Evolutionary conservation across 1,140 invertebrate species (phyloP).

Genomic region (Drosophila pandora): DNA sequence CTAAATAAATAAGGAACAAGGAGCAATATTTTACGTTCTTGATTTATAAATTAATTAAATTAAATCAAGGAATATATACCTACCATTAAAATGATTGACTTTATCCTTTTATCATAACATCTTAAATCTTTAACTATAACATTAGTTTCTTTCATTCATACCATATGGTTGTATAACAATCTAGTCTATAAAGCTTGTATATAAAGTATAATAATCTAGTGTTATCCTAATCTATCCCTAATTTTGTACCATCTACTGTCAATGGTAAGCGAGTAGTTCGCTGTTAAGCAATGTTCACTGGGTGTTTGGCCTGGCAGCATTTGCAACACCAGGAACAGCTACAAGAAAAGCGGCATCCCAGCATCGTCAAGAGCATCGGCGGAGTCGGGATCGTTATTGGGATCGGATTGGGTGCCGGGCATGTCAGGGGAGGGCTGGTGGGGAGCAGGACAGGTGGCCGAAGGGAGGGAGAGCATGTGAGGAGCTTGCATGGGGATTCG

Average conservation of each 20-base stretch:
- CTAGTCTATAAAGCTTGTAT: background rate
- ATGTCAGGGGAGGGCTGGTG: background rate
- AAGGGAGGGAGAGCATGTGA: background rate
- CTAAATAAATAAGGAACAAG: background rate
- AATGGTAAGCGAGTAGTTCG: slow-evolving; percentile 44
- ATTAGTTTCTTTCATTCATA: too few relatives aligned
- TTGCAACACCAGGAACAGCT: slow-evolving; percentile 62
- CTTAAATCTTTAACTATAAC: too few relatives aligned
- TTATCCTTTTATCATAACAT: too few relatives aligned
- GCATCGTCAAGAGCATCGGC: slow-evolving; percentile 49
- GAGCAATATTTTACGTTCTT: too few relatives aligned
- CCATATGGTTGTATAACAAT: too few relatives aligned
- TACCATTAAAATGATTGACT: too few relatives aligned
- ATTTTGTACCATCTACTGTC: slow-evolving; percentile 4
- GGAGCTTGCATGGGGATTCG: slow-evolving; percentile 29
- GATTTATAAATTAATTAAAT: too few relatives aligned
- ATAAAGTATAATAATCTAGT: background rate
- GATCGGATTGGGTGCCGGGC: background rate
- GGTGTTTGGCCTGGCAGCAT: slow-evolving; percentile 73
- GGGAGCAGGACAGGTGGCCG: background rate
- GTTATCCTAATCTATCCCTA: background rate
- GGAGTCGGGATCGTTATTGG: slow-evolving; percentile 14
- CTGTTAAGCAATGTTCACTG: slow-evolving; percentile 63
- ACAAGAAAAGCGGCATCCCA: slow-evolving; percentile 44
- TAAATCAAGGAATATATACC: too few relatives aligned